These are phyloP conservation scores for Austrolebias charrua DNA, from an alignment of 2,797 vertebrate genomes.

Conservation along the genomic window DNA sequence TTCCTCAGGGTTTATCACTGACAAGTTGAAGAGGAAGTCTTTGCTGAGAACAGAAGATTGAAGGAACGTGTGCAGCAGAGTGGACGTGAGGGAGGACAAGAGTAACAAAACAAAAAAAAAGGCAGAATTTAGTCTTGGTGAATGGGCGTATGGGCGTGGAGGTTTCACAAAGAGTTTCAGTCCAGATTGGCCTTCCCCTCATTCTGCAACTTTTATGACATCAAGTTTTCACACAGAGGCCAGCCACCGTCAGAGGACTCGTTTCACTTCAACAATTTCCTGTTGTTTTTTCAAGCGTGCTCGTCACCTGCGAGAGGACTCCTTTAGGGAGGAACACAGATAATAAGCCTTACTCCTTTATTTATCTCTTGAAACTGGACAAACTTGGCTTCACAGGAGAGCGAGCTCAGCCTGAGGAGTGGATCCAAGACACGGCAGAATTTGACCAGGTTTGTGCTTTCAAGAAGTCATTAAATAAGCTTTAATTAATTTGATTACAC, in stretches of 20 bases:
- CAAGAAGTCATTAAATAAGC: neutral
- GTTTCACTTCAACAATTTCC: neutral
- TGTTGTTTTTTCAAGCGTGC: neutral
- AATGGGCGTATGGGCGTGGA: constrained; percentile 61
- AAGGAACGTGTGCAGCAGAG: too few relatives aligned
- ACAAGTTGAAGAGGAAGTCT: neutral
- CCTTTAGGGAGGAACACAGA: neutral
- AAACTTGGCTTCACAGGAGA: constrained; percentile 1
- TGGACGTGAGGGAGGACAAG: constrained; percentile 4
- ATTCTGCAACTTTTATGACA: constrained; percentile 21
- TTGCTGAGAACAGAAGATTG: too few relatives aligned
- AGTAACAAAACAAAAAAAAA: neutral
- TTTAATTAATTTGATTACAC: neutral
- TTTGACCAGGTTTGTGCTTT: constrained; percentile 53
- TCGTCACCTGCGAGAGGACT: neutral
- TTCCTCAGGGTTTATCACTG: neutral
- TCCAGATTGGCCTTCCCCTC: constrained; percentile 19
- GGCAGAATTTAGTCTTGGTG: neutral
- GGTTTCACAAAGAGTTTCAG: constrained; percentile 54
- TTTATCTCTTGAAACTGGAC: neutral
- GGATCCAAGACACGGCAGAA: neutral
- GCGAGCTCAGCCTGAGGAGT: neutral
- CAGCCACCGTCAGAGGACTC: neutral
- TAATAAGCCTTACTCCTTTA: too few relatives aligned
- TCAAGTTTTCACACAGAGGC: neutral